Conservation (phyloP, 1,140 invertebrate genomes). For the Magallana ariakensis region DNA sequence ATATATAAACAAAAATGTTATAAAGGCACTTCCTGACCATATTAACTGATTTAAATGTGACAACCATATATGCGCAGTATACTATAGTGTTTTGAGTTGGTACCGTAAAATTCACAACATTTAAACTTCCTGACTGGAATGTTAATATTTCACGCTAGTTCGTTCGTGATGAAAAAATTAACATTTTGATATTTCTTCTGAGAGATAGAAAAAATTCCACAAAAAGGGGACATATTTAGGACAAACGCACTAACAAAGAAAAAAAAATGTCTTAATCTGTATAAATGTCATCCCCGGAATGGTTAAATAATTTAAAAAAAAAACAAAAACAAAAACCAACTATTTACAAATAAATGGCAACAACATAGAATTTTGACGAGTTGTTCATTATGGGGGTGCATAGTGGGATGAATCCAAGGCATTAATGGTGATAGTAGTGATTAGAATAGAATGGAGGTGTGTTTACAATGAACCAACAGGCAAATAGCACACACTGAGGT, state of each 20-base stretch:
- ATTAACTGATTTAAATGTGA: not conserved
- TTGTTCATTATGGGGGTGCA: conserved; percentile 1
- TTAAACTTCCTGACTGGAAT: not conserved
- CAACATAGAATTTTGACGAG: conserved; percentile 7
- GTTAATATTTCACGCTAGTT: not conserved
- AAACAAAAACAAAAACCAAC: not conserved
- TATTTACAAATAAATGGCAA: conserved; percentile 25
- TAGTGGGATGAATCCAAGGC: conserved; percentile 25
- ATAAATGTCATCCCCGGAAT: conserved; percentile 19
- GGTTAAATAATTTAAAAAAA: conserved; percentile 11
- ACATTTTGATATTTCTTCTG: not conserved
- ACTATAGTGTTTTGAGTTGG: not conserved
- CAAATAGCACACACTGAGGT: not conserved
- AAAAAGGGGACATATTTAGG: not conserved
- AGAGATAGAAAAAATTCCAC: no score
- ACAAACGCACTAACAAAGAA: not conserved
- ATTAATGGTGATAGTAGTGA: not conserved
- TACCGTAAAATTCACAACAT: conserved; percentile 20
- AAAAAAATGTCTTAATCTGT: not conserved
- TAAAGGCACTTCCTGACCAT: conserved; percentile 8
- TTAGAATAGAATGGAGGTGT: not conserved
- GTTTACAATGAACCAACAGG: not conserved
- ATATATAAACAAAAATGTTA: not conserved
- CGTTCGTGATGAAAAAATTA: conserved; percentile 27
- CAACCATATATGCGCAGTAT: not conserved